A percentile compares a stretch with the other conserved stretches of the same genome.
Evolutionary conservation across 1,140 invertebrate genomes (phyloP).

Genomic region (Melitaea cinxia): DNA sequence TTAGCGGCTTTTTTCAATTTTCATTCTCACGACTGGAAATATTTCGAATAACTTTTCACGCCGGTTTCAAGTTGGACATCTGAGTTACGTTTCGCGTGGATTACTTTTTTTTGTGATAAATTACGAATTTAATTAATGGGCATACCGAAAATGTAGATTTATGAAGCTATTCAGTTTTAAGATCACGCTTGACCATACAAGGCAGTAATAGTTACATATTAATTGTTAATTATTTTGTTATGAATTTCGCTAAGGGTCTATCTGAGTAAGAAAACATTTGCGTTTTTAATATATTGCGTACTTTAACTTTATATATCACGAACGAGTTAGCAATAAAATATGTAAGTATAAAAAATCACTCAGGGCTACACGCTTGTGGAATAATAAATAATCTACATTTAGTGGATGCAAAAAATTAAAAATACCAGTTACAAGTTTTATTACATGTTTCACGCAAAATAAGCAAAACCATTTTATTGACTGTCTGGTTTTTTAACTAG

Average conservation of each 20-base stretch:
- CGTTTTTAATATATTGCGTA: no score
- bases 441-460: neutral
- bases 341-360: neutral
- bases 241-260: neutral
- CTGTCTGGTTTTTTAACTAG: no score
- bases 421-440: neutral
- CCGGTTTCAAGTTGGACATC: conserved; percentile 63
- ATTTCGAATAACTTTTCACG: conserved; percentile 63
- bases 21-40: conserved; percentile 56
- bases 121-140: conserved; percentile 25
- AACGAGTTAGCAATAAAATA: no score
- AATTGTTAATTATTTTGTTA: neutral
- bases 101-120: conserved; percentile 19
- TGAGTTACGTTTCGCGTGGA: conserved; percentile 42
- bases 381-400: neutral
- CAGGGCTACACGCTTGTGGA: neutral
- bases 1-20: conserved; percentile 62
- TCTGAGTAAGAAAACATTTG: neutral
- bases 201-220: no score
- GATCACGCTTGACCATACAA: neutral
- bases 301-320: neutral
- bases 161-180: conserved; percentile 5
- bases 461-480: neutral
- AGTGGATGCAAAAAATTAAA: neutral
- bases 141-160: conserved; percentile 5